Evolutionary conservation across 1,140 invertebrate genomes (phyloP).

Genomic region (Drosophila malerkotliana): DNA sequence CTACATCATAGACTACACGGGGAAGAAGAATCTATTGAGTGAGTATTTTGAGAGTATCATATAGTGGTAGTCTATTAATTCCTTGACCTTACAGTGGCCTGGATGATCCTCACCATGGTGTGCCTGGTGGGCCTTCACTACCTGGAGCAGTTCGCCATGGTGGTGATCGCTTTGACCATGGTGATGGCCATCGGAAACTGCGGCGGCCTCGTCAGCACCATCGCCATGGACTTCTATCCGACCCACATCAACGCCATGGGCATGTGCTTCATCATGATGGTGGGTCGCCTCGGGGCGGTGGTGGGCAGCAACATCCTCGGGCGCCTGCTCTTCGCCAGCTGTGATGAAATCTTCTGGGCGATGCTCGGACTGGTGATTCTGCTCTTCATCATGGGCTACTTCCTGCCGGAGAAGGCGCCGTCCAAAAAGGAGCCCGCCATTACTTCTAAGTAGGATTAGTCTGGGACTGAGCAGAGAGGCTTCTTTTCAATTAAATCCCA

Average conservation of each 20-base stretch:
- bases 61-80: neutral
- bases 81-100: constrained; percentile 45
- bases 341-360: constrained; percentile 71
- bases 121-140: constrained; percentile 58
- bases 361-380: constrained; percentile 38
- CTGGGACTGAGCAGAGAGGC: neutral
- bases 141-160: constrained; percentile 48
- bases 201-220: constrained; percentile 80
- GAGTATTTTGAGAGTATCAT: constrained; percentile 21
- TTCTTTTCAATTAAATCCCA: neutral
- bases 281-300: constrained; percentile 83
- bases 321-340: constrained; percentile 74
- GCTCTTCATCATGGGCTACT: constrained; percentile 44
- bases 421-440: constrained; percentile 10
- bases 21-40: constrained; percentile 75
- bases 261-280: constrained; percentile 84
- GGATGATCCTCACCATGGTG: constrained; percentile 57
- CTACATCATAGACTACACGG: constrained; percentile 69
- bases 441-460: constrained; percentile 51
- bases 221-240: constrained; percentile 84
- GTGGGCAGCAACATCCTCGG: constrained; percentile 82
- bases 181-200: constrained; percentile 80
- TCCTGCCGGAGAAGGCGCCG: constrained; percentile 57
- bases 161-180: constrained; percentile 65
- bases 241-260: constrained; percentile 84